These are phyloP conservation scores for Melangyna quadrimaculata DNA, from an alignment of 2,888 invertebrate genomes.

Conservation along the genomic window DNA sequence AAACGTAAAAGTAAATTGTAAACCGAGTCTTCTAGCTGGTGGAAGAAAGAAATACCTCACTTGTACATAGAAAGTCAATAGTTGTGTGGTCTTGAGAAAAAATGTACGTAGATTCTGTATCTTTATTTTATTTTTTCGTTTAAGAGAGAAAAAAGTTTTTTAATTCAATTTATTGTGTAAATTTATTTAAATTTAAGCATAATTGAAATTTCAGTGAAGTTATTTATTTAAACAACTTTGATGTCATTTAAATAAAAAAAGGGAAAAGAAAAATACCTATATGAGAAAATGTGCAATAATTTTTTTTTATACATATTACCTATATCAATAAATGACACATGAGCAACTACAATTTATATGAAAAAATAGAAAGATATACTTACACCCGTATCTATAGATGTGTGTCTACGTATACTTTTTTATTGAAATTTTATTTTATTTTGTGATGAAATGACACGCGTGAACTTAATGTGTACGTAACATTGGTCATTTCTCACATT, in stretches of 20 bases:
- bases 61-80: constrained; percentile 39
- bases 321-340: constrained; percentile 7
- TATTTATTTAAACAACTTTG: constrained; percentile 26
- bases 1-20: constrained; percentile 3
- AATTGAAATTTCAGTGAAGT: not conserved
- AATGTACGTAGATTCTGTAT: constrained; percentile 62
- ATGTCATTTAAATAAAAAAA: constrained; percentile 45
- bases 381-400: constrained; percentile 1
- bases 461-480: not conserved
- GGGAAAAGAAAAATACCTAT: not conserved
- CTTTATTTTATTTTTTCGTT: not conserved
- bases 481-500: constrained; percentile 27
- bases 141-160: constrained; percentile 11
- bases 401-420: not conserved
- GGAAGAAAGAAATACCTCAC: not conserved
- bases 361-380: not conserved
- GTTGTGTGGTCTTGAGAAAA: constrained; percentile 47
- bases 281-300: constrained; percentile 6
- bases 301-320: not conserved
- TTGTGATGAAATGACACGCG: constrained; percentile 29
- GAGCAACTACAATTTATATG: constrained; percentile 12
- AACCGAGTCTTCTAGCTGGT: constrained; percentile 12
- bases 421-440: constrained; percentile 32
- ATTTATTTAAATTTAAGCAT: not conserved
- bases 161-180: not conserved